Evolutionary conservation across 2,888 invertebrate species (phyloP).

Genomic region (Lacanobia wlatinum): DNA sequence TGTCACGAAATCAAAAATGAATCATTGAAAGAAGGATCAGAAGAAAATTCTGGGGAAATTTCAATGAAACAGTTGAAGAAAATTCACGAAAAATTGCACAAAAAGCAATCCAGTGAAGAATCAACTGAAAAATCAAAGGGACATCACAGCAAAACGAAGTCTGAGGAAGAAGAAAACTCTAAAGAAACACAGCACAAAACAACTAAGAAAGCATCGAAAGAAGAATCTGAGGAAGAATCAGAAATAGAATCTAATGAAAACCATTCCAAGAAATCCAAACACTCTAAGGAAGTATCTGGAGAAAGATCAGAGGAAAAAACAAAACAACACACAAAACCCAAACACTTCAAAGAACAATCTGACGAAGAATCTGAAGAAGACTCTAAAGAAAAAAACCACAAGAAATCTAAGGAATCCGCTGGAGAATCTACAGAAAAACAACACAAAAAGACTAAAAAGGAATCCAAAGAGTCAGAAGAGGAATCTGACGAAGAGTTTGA

Average conservation of each 20-base stretch:
- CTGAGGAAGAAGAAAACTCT: constrained; percentile 19
- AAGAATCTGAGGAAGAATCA: constrained; percentile 3
- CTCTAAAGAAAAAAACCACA: constrained; percentile 1
- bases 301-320: constrained; percentile 33
- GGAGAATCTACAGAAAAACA: constrained; percentile 45
- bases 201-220: constrained; percentile 32
- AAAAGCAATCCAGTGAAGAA: constrained; percentile 24
- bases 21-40: constrained; percentile 68
- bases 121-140: constrained; percentile 7
- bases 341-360: constrained; percentile 4
- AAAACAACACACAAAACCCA: neutral
- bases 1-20: constrained; percentile 77
- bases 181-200: constrained; percentile 19
- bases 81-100: constrained; percentile 24
- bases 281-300: constrained; percentile 3
- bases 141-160: constrained; percentile 4
- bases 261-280: neutral
- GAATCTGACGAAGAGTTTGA: no score
- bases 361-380: constrained; percentile 43
- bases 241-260: constrained; percentile 16
- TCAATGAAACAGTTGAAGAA: neutral
- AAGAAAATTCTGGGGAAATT: constrained; percentile 11
- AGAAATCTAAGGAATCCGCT: constrained; percentile 9
- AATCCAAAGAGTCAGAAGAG: neutral
- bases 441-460: constrained; percentile 6